Base-by-base conservation (phyloP, 2,888 invertebrate species). In the Acleris sparsana region DNA sequence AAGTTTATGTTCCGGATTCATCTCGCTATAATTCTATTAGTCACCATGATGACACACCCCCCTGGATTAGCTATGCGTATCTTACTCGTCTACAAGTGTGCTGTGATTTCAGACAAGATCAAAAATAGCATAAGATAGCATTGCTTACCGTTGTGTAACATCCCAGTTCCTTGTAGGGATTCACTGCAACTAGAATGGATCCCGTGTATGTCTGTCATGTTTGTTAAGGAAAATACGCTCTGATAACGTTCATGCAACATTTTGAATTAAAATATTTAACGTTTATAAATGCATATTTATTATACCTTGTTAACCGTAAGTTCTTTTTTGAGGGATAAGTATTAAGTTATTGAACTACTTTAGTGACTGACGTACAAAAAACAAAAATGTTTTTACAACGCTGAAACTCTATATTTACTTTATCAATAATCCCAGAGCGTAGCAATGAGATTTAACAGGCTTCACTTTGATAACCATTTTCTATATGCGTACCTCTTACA, bases 131-230 rank as follows among this genome's bases (percentile, higher is more conserved):
- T 67, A 53, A 63, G 62, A 70, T 51, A 58, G 68, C n/a, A n/a
- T 69, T 73, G 94, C 96, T 96, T 92, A 97, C 98, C 94, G 95
- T 94, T 74, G 96, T 96, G 89, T 97, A 98, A 85, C 96, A 96
- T 89, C 96, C 96, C 79, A 98, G 94, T 83, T 96, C 96, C 93
- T 98, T 98, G 93, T 98, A 98, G 4, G 98, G 98, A 93, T 98
- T 98, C 75, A 98, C 97, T 77, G 98, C 97, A 77, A 98, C 96
- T 82, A 98, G 93, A 89, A 98, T 98, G 69, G 97, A 97, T 75
- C 98, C 98, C 65, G 97, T 97, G 91, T 97, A 98, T 68, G 98
- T 98, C 98, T 98, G 93, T 83, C 69, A 72, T 68, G 68, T 73
- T 80, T 75, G 83, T 93, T 93, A 93, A 94, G 94, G 93, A 94